Evolutionary conservation across 2,888 invertebrate species (phyloP), one percentile per base, ranked within the genome.

Genomic region (Brenthis hecate): DNA sequence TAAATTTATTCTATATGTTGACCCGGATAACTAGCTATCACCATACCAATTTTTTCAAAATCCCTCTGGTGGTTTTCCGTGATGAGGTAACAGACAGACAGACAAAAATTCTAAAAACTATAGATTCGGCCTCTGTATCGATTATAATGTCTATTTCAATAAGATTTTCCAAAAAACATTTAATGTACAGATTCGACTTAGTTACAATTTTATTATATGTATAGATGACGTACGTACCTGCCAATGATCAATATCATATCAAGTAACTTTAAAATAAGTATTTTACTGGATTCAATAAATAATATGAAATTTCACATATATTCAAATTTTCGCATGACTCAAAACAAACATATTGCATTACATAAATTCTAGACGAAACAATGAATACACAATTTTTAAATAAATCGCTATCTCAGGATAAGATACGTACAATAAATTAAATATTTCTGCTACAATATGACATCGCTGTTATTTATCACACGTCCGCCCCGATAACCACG

Each of bases 401-500:
- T 63, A 63, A 72, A 66, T 72, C 61, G 47, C 60, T 65, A 73
- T 72, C 62, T 32, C 56, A 65, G 70, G 72, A 72, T 69, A 73
- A 72, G 70, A 74, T 72, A 73, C 63, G 69, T 69, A 66, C 72
- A 74, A 72, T 74, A 75, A 74, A 74, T 74, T 72, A 71, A 71
- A 73, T 74, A 74, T 74, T 73, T 75, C 74, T 73, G 75, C 74
- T 68, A 68, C 74, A 73, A 72, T 74, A 73, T 68, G 70, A 75
- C 71, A 73, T 70, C 63, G 64, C 61, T 62, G 73, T 71, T 74
- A 69, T 75, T 78, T 84, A 84, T 84, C 81, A 77, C 73, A 65
- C 73, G 69, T 85, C 85, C 86, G 84, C 72, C 68, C 72, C 74
- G 84, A 85, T 86, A 82, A 73, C 69, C 70, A 65, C 66, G 68